A percentile compares a stretch with the other conserved stretches of the same genome.
These are phyloP conservation scores for Pitta sordida DNA, from an alignment of 2,113 vertebrate species.

Conservation along the genomic window DNA sequence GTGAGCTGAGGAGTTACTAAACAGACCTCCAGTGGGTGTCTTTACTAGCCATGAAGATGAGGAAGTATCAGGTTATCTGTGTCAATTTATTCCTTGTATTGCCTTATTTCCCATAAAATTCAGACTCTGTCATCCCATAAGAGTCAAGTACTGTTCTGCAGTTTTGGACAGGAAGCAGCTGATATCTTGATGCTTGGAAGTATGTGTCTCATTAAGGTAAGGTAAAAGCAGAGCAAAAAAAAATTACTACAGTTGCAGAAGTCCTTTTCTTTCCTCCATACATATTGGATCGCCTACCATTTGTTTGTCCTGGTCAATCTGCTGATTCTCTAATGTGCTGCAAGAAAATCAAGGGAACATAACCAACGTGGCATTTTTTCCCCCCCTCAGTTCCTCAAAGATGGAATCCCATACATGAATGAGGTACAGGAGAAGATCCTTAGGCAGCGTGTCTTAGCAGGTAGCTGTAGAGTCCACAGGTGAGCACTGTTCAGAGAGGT, in stretches of 20 bases:
- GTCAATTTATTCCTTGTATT: not conserved
- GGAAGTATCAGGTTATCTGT: not conserved
- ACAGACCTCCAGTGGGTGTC: not conserved
- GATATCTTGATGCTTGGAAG: not conserved
- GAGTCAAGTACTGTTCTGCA: not conserved
- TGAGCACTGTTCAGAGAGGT: not conserved
- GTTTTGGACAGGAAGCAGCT: not conserved
- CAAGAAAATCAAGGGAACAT: not conserved
- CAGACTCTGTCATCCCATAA: accelerated
- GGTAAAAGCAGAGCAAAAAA: not conserved
- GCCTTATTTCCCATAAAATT: not conserved
- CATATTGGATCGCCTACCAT: not conserved
- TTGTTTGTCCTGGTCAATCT: not conserved
- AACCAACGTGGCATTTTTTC: not conserved
- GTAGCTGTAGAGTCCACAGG: slow-evolving; percentile 64
- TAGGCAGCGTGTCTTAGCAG: slow-evolving; percentile 34
- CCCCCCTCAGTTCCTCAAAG: slow-evolving; percentile 69
- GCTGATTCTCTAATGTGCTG: not conserved
- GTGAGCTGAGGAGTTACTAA: not conserved
- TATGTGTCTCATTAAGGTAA: not conserved
- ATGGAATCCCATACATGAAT: slow-evolving; percentile 77
- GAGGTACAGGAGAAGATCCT: slow-evolving; percentile 71
- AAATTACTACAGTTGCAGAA: not conserved
- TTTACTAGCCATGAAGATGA: not conserved
- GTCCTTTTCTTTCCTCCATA: not conserved